Percentiles rank a stretch among this genome's conserved stretches.
These are phyloP conservation scores for Syrmaticus mikado DNA, from an alignment of 2,113 vertebrate genomes.

Conservation along the genomic window DNA sequence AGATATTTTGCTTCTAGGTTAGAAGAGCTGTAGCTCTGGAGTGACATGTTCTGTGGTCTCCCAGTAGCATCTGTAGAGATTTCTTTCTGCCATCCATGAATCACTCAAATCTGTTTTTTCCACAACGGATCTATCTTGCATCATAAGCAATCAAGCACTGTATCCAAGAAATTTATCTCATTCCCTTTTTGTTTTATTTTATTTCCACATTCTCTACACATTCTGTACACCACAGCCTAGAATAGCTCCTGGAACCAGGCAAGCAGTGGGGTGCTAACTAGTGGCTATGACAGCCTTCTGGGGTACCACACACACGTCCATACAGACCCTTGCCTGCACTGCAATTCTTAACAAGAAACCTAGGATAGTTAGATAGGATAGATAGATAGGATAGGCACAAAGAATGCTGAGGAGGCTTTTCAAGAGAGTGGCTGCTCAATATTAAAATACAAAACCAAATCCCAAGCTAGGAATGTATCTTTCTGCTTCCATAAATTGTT, in stretches of 20 bases:
- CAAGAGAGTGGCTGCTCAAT: background rate
- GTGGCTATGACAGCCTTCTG: background rate
- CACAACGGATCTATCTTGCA: background rate
- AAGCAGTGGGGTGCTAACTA: background rate
- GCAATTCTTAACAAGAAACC: background rate
- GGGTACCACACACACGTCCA: background rate
- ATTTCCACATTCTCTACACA: background rate
- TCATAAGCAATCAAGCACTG: background rate
- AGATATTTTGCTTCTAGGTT: background rate
- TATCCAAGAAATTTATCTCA: background rate
- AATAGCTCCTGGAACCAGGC: background rate
- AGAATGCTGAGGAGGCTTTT: background rate
- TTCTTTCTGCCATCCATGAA: background rate
- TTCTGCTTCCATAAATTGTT: background rate
- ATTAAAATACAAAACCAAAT: background rate
- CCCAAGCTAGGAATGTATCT: background rate
- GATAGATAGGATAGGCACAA: background rate
- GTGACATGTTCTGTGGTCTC: background rate
- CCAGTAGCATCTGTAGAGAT: background rate
- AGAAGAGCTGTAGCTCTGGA: background rate
- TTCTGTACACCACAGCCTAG: background rate
- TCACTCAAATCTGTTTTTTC: background rate
- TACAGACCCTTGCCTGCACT: background rate
- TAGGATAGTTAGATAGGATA: background rate
- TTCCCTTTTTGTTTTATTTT: background rate